Conservation (phyloP, 30 jellyfish, hydroid and myxozoan species). For the Hydractinia echinata region DNA sequence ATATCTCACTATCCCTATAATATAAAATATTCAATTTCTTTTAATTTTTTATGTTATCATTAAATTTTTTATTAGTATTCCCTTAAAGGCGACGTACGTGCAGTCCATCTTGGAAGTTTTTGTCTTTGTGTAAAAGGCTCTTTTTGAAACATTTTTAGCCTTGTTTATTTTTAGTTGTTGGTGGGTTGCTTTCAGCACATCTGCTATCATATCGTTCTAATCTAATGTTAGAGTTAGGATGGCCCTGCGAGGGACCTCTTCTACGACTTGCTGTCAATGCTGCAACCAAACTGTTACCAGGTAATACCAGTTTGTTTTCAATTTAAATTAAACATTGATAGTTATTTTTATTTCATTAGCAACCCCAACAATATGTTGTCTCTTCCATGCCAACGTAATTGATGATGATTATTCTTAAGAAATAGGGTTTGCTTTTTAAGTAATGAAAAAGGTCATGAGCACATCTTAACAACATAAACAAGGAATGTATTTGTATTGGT, state of each 20-base stretch:
- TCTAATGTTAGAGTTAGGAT: slow-evolving; percentile 47
- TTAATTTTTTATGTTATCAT: no score
- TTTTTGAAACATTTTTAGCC: background rate
- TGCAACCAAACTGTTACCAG: slow-evolving; percentile 85
- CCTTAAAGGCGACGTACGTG: no score
- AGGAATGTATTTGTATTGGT: background rate
- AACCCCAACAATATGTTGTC: background rate
- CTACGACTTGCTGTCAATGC: slow-evolving; percentile 64
- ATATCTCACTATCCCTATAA: no score
- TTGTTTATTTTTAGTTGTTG: slow-evolving; percentile 58
- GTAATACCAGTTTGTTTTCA: slow-evolving; percentile 7
- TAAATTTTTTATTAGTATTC: no score
- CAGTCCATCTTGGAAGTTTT: no score
- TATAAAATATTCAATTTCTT: no score
- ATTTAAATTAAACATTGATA: background rate
- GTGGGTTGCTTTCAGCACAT: slow-evolving; percentile 94
- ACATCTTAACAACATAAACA: no score
- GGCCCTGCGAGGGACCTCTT: slow-evolving; percentile 88
- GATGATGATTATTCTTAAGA: no score
- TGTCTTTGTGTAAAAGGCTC: background rate
- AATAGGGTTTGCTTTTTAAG: slow-evolving; percentile 2
- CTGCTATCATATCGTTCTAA: slow-evolving; percentile 52
- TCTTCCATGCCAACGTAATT: background rate
- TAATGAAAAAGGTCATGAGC: no score
- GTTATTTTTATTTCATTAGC: background rate